Base-by-base conservation (phyloP, 2,888 invertebrate genomes). In the Eledona agricola region DNA sequence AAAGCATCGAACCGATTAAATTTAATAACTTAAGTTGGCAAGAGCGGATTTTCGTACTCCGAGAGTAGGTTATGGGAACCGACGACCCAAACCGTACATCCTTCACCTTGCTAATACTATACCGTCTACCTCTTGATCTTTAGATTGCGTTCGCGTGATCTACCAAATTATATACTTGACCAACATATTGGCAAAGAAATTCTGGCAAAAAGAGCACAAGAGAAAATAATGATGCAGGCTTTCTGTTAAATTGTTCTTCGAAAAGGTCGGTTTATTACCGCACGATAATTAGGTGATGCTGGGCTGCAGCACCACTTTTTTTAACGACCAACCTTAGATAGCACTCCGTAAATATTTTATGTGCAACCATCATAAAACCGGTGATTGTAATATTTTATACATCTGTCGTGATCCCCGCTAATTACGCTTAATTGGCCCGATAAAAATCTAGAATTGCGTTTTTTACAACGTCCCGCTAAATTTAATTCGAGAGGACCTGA, bases 151-250 rank as follows among this genome's bases (percentile, higher is more conserved):
- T 53, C 40, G 53, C 53, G 53, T 53, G 53, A 53, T 47, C 35
- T 49, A 49, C 47, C 49, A 53, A 53, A 53, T 53, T 53, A 53
- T 42, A 53, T 23, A 32, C 52, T 47, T 40, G 52, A 26, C 38
- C 19, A 40, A 38, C 25, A 40, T 45, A 10, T 6, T 25, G 37
- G n/a, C n/a, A n/a, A n/a, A 16, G 29, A 11, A 45, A 32, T 12
- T 40, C 25, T 25, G 11, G 16, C 26, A 35, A 46, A 46, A 46
- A 34, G 26, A 35, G 12, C 4, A 32, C 25, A 12, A 38, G 6
- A 9, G 25, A 11, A 37, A 13, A 42, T 42, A 25, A 46, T 34
- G 13, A 25, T 19, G 7, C 16, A 32, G 32, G 12, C 25, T 12
- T 28, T 26, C 25, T 6, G 3, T 16, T 47, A 47, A 19, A 46